Percentiles rank a stretch among this genome's conserved stretches.
These are phyloP conservation scores for Calameuta idolon DNA, from an alignment of 2,888 invertebrate genomes.

Conservation along the genomic window DNA sequence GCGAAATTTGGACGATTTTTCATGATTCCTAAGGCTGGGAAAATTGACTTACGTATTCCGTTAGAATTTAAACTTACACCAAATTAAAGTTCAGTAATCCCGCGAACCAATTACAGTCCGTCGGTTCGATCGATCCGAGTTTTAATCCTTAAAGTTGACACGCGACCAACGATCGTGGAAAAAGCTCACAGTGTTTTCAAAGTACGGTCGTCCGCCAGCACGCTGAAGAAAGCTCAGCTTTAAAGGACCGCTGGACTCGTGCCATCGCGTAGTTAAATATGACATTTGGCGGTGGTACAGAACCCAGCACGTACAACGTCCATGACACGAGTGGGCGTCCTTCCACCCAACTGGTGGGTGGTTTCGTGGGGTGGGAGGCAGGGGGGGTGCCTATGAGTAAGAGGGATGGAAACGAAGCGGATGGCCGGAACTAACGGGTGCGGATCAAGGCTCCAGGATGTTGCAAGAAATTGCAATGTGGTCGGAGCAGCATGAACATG, in stretches of 20 bases:
- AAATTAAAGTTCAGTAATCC: neutral
- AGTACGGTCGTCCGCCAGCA: neutral
- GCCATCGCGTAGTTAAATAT: slow-evolving; percentile 25
- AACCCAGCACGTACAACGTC: neutral
- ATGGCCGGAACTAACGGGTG: neutral
- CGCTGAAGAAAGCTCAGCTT: slow-evolving; percentile 1
- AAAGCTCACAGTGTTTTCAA: neutral
- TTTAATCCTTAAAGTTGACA: neutral
- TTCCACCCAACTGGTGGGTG: slow-evolving; percentile 5
- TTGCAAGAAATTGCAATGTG: slow-evolving; percentile 26
- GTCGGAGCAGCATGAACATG: slow-evolving; percentile 12
- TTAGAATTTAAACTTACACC: neutral
- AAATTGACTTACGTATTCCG: neutral
- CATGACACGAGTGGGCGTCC: neutral
- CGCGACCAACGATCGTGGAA: neutral
- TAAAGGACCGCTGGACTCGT: slow-evolving; percentile 23
- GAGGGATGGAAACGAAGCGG: neutral
- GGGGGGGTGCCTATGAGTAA: neutral
- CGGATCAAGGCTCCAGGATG: neutral
- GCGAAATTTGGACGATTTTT: neutral
- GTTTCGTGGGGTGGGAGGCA: neutral
- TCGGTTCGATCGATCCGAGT: neutral
- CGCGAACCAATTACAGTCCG: neutral
- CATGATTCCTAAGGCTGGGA: neutral
- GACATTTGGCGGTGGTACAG: slow-evolving; percentile 7